Evolutionary conservation across 2,888 invertebrate species (phyloP).

Genomic region (Syritta pipiens): DNA sequence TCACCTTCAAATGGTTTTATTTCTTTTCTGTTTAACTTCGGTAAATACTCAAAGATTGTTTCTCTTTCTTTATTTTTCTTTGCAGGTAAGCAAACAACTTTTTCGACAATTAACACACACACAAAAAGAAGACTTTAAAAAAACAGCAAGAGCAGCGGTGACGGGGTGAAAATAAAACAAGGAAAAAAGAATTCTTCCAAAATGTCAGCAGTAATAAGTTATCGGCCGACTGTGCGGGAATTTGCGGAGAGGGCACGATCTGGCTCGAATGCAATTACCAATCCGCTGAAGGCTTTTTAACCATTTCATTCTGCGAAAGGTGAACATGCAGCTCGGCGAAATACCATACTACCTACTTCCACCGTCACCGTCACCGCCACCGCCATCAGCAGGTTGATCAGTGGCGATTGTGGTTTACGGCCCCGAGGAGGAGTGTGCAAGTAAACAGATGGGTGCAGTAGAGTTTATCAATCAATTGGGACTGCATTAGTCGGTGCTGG

Average conservation of each 20-base stretch:
- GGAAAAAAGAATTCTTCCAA: conserved; percentile 10
- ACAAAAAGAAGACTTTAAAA: background rate
- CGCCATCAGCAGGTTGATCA: conserved; percentile 38
- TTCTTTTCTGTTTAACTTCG: background rate
- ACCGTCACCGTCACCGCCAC: no score
- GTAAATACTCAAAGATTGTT: background rate
- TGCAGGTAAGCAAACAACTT: conserved; percentile 41
- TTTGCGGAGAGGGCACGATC: conserved; percentile 27
- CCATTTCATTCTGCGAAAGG: conserved; percentile 52
- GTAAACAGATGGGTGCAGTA: conserved; percentile 55
- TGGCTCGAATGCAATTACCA: conserved; percentile 43
- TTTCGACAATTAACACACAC: conserved; percentile 55
- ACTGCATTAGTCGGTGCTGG: conserved; percentile 31
- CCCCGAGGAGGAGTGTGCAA: no score
- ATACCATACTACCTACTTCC: conserved; percentile 56
- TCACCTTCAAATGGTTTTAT: conserved; percentile 27
- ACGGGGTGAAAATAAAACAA: no score
- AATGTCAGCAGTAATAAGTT: conserved; percentile 43
- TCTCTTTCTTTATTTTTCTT: conserved; percentile 9
- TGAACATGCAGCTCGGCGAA: conserved; percentile 53
- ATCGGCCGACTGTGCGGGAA: conserved; percentile 1
- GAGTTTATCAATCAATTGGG: conserved; percentile 19
- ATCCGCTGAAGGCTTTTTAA: conserved; percentile 42
- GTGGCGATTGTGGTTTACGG: no score
- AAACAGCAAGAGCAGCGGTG: conserved; percentile 7